Percentiles rank a stretch among this genome's conserved stretches.
These are phyloP conservation scores for Creontiades dilutus DNA, from an alignment of 2,888 invertebrate species.

Conservation along the genomic window DNA sequence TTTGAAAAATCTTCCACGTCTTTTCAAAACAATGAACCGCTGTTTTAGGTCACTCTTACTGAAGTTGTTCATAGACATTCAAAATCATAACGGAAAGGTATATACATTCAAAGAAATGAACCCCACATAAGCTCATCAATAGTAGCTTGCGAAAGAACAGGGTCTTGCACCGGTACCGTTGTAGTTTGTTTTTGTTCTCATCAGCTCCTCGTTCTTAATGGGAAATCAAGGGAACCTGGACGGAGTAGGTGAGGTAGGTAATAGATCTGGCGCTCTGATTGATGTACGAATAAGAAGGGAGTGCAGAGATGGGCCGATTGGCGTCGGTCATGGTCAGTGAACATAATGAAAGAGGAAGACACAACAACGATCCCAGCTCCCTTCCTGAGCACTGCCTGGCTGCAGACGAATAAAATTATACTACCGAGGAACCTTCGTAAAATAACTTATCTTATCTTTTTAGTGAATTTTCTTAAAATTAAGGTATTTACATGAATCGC, in stretches of 20 bases:
- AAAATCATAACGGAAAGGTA: too few species aligned
- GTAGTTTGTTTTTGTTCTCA: too few species aligned
- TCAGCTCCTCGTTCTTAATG: not conserved
- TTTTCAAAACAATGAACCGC: too few species aligned
- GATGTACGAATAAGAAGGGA: slow-evolving; percentile 13
- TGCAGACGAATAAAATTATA: not conserved
- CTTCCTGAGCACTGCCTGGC: not conserved
- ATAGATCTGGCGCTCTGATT: slow-evolving; percentile 2
- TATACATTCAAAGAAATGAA: too few species aligned
- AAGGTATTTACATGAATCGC: too few species aligned
- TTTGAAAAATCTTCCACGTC: too few species aligned
- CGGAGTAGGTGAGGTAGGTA: not conserved
- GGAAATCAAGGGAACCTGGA: not conserved
- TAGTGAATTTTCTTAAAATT: too few species aligned
- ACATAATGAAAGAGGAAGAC: slow-evolving; percentile 19
- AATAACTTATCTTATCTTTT: not conserved
- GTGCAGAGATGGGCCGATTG: not conserved
- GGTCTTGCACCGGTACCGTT: too few species aligned
- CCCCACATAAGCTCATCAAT: too few species aligned
- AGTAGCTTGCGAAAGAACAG: too few species aligned
- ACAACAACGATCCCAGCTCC: not conserved
- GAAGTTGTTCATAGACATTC: too few species aligned
- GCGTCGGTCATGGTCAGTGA: slow-evolving; percentile 18
- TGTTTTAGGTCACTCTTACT: too few species aligned
- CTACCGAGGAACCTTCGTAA: not conserved